Conservation (phyloP, 2,113 vertebrate species). For the Mola mola region DNA sequence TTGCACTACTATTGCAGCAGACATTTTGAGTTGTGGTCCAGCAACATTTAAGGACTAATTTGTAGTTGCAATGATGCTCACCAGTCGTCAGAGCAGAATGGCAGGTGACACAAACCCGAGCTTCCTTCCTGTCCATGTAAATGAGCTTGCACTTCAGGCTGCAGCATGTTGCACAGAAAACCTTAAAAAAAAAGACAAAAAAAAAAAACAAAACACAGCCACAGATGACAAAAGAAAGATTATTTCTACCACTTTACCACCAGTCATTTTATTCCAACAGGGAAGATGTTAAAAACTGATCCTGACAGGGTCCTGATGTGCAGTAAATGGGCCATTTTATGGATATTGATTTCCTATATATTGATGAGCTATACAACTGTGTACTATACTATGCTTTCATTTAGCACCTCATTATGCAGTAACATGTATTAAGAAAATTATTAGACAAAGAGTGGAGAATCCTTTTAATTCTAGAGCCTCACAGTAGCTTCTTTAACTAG, state of each 20-base stretch:
- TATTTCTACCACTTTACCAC: neutral
- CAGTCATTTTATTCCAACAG: too few relatives aligned
- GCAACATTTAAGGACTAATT: neutral
- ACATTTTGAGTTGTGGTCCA: too few relatives aligned
- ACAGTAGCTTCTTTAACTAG: constrained; percentile 9
- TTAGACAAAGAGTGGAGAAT: constrained; percentile 9
- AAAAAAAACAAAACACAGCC: too few relatives aligned
- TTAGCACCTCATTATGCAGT: constrained; percentile 37
- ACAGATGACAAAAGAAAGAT: neutral
- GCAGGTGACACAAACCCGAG: constrained; percentile 95
- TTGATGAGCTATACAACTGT: constrained; percentile 14
- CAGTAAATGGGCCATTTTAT: too few relatives aligned
- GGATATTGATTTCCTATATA: constrained; percentile 32
- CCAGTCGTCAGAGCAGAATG: constrained; percentile 91
- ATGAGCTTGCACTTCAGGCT: constrained; percentile 91
- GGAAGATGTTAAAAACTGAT: too few relatives aligned
- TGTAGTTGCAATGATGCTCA: constrained; percentile 73
- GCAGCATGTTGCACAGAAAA: constrained; percentile 95
- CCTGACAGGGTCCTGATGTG: too few relatives aligned
- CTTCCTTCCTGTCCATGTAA: constrained; percentile 97
- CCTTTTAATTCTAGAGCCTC: constrained; percentile 36
- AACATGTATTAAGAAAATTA: constrained; percentile 29
- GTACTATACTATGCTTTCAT: constrained; percentile 11
- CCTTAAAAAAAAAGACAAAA: constrained; percentile 80
- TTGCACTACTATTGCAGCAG: too few relatives aligned